Evolutionary conservation across 2,797 vertebrate genomes (phyloP).

Genomic region (Rhadinocentrus ornatus): DNA sequence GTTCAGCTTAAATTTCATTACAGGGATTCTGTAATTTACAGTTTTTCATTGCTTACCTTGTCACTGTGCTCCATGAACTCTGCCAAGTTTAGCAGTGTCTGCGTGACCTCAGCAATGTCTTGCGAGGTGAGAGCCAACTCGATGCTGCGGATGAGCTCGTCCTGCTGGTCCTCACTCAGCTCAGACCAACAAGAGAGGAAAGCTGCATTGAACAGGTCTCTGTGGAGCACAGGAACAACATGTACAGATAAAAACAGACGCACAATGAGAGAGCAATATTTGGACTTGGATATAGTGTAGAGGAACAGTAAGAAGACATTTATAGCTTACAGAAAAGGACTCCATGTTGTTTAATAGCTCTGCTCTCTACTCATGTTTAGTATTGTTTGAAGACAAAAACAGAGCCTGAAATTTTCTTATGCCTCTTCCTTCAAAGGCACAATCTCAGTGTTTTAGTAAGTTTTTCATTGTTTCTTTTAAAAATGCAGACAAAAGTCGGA

Average conservation of each 20-base stretch:
- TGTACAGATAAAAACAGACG: not conserved
- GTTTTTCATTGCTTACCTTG: conserved; percentile 84
- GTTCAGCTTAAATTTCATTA: not conserved
- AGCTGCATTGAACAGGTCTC: conserved; percentile 97
- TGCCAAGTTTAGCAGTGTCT: conserved; percentile 96
- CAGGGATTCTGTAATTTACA: conserved; percentile 1
- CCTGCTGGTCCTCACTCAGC: conserved; percentile 97
- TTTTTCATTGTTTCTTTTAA: not conserved
- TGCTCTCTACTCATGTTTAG: not conserved
- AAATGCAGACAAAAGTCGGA: not conserved
- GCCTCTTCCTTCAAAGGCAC: not conserved
- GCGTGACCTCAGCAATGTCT: conserved; percentile 98
- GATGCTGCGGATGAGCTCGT: conserved; percentile 97
- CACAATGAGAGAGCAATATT: not conserved
- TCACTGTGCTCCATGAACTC: conserved; percentile 99
- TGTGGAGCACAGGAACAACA: conserved; percentile 60
- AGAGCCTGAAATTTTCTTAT: conserved; percentile 11
- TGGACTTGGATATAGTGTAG: not conserved
- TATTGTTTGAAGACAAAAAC: not conserved
- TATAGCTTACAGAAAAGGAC: not conserved
- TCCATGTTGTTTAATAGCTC: not conserved
- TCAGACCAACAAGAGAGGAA: conserved; percentile 99
- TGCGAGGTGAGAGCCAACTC: conserved; percentile 96
- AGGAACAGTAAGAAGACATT: not conserved
- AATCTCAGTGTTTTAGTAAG: conserved; percentile 2